Percentiles rank a stretch among this genome's conserved stretches.
Evolutionary conservation across 2,113 vertebrate genomes (phyloP).

Genomic region (Silurus asotus): DNA sequence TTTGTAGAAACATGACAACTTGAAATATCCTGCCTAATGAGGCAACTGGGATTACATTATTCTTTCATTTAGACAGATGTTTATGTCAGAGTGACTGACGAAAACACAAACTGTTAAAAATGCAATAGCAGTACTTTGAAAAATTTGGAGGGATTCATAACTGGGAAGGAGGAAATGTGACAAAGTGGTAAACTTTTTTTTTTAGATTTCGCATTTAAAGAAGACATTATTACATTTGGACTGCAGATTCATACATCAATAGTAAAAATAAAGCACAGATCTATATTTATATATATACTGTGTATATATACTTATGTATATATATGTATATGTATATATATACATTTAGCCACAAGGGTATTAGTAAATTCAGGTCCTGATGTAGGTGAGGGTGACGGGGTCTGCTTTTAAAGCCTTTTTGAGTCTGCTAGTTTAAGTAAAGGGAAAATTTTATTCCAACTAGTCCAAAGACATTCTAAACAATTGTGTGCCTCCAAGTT

Average conservation of each 20-base stretch:
- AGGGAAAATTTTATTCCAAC: too few relatives aligned
- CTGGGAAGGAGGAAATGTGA: neutral
- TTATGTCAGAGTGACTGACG: neutral
- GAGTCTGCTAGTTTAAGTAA: too few relatives aligned
- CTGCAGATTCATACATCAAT: neutral
- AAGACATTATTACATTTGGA: neutral
- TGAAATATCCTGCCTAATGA: neutral
- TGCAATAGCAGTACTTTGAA: neutral
- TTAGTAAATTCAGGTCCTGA: too few relatives aligned
- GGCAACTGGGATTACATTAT: neutral
- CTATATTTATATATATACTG: too few relatives aligned
- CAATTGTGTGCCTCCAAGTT: too few relatives aligned
- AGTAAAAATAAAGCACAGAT: neutral
- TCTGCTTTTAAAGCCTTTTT: too few relatives aligned
- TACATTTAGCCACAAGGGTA: too few relatives aligned
- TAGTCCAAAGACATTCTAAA: too few relatives aligned
- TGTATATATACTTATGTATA: too few relatives aligned
- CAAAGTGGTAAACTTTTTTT: neutral
- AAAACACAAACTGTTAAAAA: neutral
- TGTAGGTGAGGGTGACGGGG: too few relatives aligned
- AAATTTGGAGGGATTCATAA: neutral
- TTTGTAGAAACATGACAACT: neutral
- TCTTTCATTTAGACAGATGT: neutral
- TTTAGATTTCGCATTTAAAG: neutral
- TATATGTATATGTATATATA: too few relatives aligned